A percentile compares a stretch with the other conserved stretches of the same genome.
These are phyloP conservation scores for Balearica regulorum DNA, from an alignment of 2,797 vertebrate genomes.

Conservation along the genomic window DNA sequence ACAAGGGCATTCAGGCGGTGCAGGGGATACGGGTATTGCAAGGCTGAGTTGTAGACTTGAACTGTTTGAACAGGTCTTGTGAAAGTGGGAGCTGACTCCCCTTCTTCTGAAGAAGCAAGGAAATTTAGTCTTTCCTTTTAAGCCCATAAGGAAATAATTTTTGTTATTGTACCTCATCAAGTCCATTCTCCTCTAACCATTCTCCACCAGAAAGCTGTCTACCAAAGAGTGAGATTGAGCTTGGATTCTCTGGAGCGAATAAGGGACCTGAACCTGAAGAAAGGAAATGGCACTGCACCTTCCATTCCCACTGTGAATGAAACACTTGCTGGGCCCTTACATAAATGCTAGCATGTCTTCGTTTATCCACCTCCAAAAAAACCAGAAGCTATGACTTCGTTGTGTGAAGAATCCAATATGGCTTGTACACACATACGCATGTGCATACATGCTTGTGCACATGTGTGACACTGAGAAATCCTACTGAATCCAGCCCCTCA, in stretches of 20 bases:
- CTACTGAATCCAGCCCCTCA: not conserved
- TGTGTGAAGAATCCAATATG: not conserved
- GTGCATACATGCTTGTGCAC: rapidly evolving
- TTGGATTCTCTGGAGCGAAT: not conserved
- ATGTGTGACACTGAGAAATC: not conserved
- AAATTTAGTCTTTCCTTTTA: not conserved
- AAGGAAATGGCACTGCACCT: not conserved
- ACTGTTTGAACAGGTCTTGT: not conserved
- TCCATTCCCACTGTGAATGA: not conserved
- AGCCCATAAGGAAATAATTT: not conserved
- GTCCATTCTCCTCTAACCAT: not conserved
- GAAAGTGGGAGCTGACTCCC: not conserved
- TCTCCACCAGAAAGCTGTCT: not conserved
- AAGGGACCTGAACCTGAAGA: not conserved
- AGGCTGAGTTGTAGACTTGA: not conserved
- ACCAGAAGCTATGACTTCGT: not conserved
- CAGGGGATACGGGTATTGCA: not conserved
- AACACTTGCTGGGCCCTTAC: not conserved
- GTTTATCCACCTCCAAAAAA: not conserved
- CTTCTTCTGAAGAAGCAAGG: not conserved
- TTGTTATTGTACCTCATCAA: not conserved
- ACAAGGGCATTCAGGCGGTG: not conserved
- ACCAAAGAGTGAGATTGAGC: not conserved
- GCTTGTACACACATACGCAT: not conserved
- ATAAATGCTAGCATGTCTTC: not conserved